Evolutionary conservation across 2,888 invertebrate genomes (phyloP).

Genomic region (Alsophila aescularia): DNA sequence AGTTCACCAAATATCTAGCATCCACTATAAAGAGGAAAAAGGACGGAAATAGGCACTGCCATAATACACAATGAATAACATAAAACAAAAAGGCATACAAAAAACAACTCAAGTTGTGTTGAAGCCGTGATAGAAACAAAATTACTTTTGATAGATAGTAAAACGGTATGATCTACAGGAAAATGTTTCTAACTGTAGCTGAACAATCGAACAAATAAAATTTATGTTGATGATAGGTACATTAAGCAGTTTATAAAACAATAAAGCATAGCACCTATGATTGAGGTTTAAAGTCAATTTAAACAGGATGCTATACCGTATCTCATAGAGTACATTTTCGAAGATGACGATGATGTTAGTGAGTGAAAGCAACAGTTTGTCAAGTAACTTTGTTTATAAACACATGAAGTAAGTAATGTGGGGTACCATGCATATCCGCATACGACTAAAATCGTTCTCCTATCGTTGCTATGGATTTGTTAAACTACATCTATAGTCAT

Average conservation of each 20-base stretch:
- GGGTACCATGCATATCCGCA: conserved; percentile 77
- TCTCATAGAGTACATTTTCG: conserved; percentile 3
- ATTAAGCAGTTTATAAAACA: conserved; percentile 48
- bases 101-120: conserved; percentile 51
- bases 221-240: conserved; percentile 40
- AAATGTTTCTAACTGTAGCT: conserved; percentile 42
- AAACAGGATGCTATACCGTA: background rate
- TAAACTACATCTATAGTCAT: conserved; percentile 80
- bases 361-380: conserved; percentile 74
- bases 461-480: conserved; percentile 60
- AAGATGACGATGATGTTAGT: conserved; percentile 55
- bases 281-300: background rate
- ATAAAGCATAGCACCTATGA: background rate
- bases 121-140: conserved; percentile 58
- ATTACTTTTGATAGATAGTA: conserved; percentile 44
- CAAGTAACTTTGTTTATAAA: conserved; percentile 84
- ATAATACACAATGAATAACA: conserved; percentile 50
- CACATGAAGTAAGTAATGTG: conserved; percentile 83
- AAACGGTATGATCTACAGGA: conserved; percentile 42
- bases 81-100: conserved; percentile 52
- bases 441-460: conserved; percentile 61
- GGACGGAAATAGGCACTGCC: conserved; percentile 61
- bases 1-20: conserved; percentile 60
- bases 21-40: conserved; percentile 66
- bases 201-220: conserved; percentile 27